Percentiles rank a stretch among this genome's conserved stretches.
Conservation (phyloP, 2,113 vertebrate species). For the Prunella himalayana region DNA sequence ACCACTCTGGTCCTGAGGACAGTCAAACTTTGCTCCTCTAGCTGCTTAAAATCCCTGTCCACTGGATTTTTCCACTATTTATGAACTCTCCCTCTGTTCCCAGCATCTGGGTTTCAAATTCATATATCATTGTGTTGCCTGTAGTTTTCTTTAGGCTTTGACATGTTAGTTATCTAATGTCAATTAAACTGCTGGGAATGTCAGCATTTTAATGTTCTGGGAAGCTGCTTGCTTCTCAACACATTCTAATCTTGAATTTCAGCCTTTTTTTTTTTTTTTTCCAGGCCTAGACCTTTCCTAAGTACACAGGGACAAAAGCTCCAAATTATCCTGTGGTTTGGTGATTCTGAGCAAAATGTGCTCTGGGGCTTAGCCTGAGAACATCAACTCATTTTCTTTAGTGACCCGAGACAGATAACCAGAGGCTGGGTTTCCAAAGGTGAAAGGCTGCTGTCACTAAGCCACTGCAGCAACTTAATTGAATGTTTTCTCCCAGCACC, state of each 20-base stretch:
- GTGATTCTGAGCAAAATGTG: constrained; percentile 24
- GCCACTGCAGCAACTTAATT: constrained; percentile 54
- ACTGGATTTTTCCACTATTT: not conserved
- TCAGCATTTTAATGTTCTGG: not conserved
- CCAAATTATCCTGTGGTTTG: constrained; percentile 8
- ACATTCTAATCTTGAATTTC: not conserved
- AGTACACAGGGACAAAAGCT: not conserved
- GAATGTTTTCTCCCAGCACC: constrained; percentile 52
- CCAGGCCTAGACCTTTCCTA: not conserved
- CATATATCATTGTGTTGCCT: not conserved
- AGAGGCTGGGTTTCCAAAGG: constrained; percentile 28
- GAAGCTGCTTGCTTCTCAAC: not conserved
- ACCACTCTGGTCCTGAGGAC: not conserved
- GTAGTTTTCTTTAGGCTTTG: not conserved
- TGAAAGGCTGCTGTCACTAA: constrained; percentile 59
- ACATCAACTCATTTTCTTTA: constrained; percentile 42
- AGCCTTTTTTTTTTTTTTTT: not conserved
- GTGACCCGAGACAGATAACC: constrained; percentile 50
- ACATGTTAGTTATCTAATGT: not conserved
- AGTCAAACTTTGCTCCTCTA: not conserved
- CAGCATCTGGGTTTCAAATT: not conserved
- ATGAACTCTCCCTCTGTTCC: not conserved
- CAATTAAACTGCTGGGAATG: not conserved
- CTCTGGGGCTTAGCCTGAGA: constrained; percentile 35
- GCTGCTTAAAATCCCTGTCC: not conserved